Evolutionary conservation across 2,888 invertebrate species (phyloP), one percentile per base, ranked within the genome.

Genomic region (Cetonia aurata): DNA sequence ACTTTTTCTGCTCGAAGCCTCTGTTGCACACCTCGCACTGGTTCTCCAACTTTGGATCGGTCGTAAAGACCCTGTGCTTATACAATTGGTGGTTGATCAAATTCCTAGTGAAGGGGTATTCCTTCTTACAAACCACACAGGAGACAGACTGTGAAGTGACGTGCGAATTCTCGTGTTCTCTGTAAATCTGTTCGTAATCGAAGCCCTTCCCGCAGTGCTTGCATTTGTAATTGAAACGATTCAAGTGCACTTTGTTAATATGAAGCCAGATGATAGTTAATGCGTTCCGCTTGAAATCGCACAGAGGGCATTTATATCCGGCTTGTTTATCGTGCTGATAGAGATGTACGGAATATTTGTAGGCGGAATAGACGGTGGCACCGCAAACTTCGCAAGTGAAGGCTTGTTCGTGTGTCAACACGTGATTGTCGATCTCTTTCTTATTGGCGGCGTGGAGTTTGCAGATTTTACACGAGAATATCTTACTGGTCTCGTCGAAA

Each of bases 71-170:
- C 4, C 25, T 72, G 66, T 81, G 81, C 0, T 84, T 80, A 0
- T 81, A 78, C 53, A 81, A 84, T 0, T 83, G 82, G 72, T 88
- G 88, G 0, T 85, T 79, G 15, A 83, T 82, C 19, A 88, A 76
- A 72, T 87, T 86, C 72, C 87, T 86, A 0, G 78, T 75, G 59
- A 76, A 78, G 0, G 77, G 74, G 41, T 78, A 79, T 44, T 71
- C 74, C 56, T 75, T 76, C 0, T 42, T n/a, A 67, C 87, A 87
- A 46, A 85, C 83, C 73, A 85, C 83, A 72, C 87, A 87, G 8
- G 56, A n/a, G 37, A 42, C 41, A 3, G 46, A 10, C 17, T 65
- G 41, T 3, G 41, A 17, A 17, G 37, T 52, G 0, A 19, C 48
- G 31, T 71, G 71, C 4, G 19, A 44, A 33, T 66, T 69, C 50